These are phyloP conservation scores for Panthera leo DNA, from an alignment of 2,113 vertebrate genomes.

Conservation along the genomic window DNA sequence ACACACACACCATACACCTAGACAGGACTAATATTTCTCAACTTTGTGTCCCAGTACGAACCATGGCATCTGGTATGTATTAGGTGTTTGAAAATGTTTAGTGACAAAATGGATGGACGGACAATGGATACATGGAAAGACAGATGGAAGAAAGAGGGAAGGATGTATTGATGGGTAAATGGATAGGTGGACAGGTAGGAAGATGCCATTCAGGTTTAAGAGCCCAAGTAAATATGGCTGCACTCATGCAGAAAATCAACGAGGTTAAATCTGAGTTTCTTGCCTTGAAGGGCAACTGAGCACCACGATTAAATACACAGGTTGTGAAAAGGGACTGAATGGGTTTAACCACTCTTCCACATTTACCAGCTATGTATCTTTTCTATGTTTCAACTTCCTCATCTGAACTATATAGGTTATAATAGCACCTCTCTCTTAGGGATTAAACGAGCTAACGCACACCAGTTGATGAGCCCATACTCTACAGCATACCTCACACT, in stretches of 20 bases:
- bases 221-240: neutral
- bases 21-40: neutral
- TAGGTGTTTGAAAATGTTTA: neutral
- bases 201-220: neutral
- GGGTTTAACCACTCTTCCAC: neutral
- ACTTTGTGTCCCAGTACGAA: neutral
- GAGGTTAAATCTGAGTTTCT: neutral
- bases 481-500: rapidly evolving
- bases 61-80: neutral
- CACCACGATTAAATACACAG: neutral
- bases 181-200: neutral
- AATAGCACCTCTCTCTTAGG: neutral
- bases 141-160: neutral
- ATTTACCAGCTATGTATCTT: neutral
- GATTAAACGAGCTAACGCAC: rapidly evolving
- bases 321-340: no score
- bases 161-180: neutral
- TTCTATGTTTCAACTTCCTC: neutral
- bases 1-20: neutral
- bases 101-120: neutral
- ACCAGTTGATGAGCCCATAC: no score
- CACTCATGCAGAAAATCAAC: neutral
- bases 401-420: neutral
- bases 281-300: no score
- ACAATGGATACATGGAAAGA: neutral